Evolutionary conservation across 2,888 invertebrate genomes (phyloP), one percentile per base, ranked within the genome.

Genomic region (Caenorhabditis imperialis): DNA sequence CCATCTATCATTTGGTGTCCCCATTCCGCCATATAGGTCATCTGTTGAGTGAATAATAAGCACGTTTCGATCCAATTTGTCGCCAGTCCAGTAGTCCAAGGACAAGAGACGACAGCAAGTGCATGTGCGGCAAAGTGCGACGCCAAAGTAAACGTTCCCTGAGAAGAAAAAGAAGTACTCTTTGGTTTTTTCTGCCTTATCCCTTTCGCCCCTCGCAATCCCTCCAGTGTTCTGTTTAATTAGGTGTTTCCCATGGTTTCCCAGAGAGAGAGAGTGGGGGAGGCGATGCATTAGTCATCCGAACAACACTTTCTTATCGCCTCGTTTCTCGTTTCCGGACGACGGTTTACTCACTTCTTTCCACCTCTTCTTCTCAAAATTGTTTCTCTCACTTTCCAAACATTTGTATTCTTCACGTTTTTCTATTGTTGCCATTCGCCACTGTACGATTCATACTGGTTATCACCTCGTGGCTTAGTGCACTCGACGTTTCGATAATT

Each of bases 21-120:
- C 45, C 38, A n/a, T 51, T 54, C 58, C 40, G 23, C 53, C 54
- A 57, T 57, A 33, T 65, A 57, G 55, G 55, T 65, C 65, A 55
- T 27, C 54, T 38, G 44, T 37, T 63, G 65, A 65, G 55, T 48
- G 65, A 65, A 65, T 65, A 65, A 65, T 65, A 65, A 65, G 50
- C 65, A 65, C 48, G 42, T 50, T 65, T 50, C 50, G 42, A 65
- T 65, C 55, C 65, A 55, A 65, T 65, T 57, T 65, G 63, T 65
- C 54, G 33, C 45, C 38, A n/a, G n/a, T n/a, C n/a, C n/a, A n/a
- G n/a, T n/a, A n/a, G 25, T 48, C 38, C 65, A 65, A 65, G 57
- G 65, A 55, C 65, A 25, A 35, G 20, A 51, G 35, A 50, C 35
- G 55, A 35, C 33, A 35, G 3, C 33, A 50, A 50, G 48, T 55